Percentiles rank a stretch among this genome's conserved stretches.
Evolutionary conservation across 2,797 vertebrate genomes (phyloP).

Genomic region (Pygocentrus nattereri): DNA sequence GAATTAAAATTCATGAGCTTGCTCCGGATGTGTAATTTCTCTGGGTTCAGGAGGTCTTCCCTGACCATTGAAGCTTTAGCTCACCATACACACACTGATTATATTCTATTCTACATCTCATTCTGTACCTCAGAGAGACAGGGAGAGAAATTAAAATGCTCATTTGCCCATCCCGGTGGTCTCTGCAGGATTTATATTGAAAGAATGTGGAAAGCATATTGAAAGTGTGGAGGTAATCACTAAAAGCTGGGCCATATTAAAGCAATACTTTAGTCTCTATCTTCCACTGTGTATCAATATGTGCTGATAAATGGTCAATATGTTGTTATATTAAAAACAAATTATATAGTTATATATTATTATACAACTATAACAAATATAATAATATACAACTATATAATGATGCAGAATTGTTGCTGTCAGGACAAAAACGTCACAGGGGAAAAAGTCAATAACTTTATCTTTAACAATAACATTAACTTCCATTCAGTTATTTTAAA

Average conservation of each 20-base stretch:
- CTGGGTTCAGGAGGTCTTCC: constrained; percentile 65
- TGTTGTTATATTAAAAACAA: no score
- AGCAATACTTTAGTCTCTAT: not conserved
- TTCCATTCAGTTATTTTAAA: no score
- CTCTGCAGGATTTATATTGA: not conserved
- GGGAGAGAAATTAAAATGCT: constrained; percentile 21
- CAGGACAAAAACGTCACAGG: no score
- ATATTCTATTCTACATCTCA: constrained; percentile 2
- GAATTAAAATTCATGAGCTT: constrained; percentile 74
- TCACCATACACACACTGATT: not conserved
- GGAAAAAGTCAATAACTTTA: no score
- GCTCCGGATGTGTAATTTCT: constrained; percentile 57
- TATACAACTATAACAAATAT: no score
- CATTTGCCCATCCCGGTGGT: not conserved
- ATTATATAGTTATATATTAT: no score
- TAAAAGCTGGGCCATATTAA: not conserved
- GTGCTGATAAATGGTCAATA: no score
- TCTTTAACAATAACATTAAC: no score
- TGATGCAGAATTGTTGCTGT: no score
- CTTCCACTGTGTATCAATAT: not conserved
- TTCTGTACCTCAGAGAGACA: constrained; percentile 17
- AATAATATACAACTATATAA: no score
- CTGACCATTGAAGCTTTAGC: constrained; percentile 59
- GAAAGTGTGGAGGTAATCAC: not conserved
- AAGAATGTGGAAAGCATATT: no score